Conservation (phyloP, 2,888 invertebrate species). For the Acleris laterana region DNA sequence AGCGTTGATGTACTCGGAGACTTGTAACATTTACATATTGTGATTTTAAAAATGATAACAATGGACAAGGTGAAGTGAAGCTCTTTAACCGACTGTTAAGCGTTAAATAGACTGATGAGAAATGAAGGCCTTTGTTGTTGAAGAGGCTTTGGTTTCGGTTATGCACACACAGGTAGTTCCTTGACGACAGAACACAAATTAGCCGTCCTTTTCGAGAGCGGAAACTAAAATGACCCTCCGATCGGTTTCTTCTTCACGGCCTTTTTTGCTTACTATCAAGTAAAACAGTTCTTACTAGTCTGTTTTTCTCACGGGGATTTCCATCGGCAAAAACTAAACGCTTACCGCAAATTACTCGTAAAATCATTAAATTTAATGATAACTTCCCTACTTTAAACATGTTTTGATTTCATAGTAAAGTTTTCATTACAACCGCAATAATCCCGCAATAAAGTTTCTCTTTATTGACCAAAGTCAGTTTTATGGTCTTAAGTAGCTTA, state of each 20-base stretch:
- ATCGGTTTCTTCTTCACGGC: constrained; percentile 4
- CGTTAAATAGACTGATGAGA: constrained; percentile 33
- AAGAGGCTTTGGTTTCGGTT: constrained; percentile 14
- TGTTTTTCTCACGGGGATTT: constrained; percentile 5
- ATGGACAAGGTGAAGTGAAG: constrained; percentile 20
- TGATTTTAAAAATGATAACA: constrained; percentile 22
- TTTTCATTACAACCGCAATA: constrained; percentile 36
- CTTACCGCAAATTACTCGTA: neutral
- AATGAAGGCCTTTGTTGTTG: constrained; percentile 26
- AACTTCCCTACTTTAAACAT: constrained; percentile 16
- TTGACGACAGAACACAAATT: constrained; percentile 28
- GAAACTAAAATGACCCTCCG: constrained; percentile 18
- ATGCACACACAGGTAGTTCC: constrained; percentile 25
- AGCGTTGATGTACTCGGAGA: constrained; percentile 37
- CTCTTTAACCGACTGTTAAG: constrained; percentile 22
- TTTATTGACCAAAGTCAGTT: constrained; percentile 42
- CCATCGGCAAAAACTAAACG: neutral
- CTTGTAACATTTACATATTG: constrained; percentile 35
- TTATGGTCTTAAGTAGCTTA: constrained; percentile 45
- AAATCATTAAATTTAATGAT: constrained; percentile 19
- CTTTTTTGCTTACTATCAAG: neutral
- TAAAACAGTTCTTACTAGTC: neutral
- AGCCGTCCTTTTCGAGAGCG: constrained; percentile 16
- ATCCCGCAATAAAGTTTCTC: constrained; percentile 44
- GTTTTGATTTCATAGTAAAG: constrained; percentile 24